Percentiles rank a stretch among this genome's conserved stretches.
Evolutionary conservation across 2,113 vertebrate genomes (phyloP).

Genomic region (Strix aluco): DNA sequence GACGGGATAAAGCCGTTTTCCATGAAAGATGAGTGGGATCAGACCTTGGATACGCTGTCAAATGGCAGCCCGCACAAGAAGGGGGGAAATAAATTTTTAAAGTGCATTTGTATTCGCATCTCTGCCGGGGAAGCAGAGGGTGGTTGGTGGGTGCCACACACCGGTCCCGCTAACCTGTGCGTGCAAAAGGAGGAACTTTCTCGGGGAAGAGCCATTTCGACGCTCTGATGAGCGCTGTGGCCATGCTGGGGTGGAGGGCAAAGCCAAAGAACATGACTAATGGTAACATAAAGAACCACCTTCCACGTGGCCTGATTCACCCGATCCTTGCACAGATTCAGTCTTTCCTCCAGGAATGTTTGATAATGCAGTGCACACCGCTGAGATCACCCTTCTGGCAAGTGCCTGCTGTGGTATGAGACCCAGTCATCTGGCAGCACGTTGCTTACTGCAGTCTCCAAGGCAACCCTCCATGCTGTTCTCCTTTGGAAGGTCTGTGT

Average conservation of each 20-base stretch:
- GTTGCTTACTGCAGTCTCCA: not conserved
- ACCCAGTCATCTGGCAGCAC: not conserved
- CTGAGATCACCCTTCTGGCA: slow-evolving; percentile 50
- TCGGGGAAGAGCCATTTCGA: not conserved
- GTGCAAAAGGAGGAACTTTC: not conserved
- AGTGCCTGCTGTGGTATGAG: not conserved
- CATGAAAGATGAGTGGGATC: not conserved
- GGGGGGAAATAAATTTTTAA: not conserved
- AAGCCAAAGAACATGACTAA: not conserved
- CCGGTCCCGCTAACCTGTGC: not conserved
- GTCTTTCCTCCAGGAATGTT: slow-evolving; percentile 5
- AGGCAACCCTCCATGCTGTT: not conserved
- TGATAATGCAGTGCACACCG: not conserved
- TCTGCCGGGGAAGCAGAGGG: not conserved
- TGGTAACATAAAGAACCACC: not conserved
- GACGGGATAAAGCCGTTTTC: not conserved
- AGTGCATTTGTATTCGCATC: fast-evolving
- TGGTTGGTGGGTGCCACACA: fast-evolving
- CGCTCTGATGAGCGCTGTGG: not conserved
- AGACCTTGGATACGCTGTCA: not conserved
- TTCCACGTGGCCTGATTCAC: not conserved
- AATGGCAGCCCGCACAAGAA: not conserved
- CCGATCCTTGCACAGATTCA: not conserved
- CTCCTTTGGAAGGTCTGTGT: not conserved
- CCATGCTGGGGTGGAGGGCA: too few relatives aligned